Evolutionary conservation across 2,797 vertebrate genomes (phyloP).

Genomic region (Gymnopithys bicolor): DNA sequence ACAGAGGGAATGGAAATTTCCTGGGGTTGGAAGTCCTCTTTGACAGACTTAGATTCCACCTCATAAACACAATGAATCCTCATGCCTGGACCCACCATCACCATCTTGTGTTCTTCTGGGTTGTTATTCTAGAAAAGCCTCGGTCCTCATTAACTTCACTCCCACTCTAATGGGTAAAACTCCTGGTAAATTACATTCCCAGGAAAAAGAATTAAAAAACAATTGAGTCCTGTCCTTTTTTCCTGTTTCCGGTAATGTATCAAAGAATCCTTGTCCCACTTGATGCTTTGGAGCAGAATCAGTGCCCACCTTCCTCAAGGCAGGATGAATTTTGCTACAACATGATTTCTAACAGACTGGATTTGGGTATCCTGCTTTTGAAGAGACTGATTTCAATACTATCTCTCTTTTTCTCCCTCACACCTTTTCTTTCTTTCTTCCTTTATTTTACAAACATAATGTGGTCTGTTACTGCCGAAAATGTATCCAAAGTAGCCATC

Average conservation of each 20-base stretch:
- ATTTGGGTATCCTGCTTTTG: background rate
- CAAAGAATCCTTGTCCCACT: background rate
- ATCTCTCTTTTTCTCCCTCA: accelerated
- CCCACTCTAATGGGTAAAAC: background rate
- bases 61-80: background rate
- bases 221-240: background rate
- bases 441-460: slow-evolving; percentile 27
- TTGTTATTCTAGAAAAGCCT: background rate
- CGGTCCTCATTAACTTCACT: background rate
- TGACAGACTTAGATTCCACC: background rate
- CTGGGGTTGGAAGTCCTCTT: background rate
- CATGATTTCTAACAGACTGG: background rate
- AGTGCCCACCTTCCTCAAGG: background rate
- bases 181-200: background rate
- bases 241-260: background rate
- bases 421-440: background rate
- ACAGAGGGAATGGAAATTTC: background rate
- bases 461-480: slow-evolving; percentile 53
- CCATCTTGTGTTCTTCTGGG: background rate
- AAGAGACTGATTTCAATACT: slow-evolving; percentile 49
- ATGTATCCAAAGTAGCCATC: slow-evolving; percentile 18
- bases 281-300: slow-evolving; percentile 31
- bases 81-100: background rate
- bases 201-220: background rate
- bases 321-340: background rate